phyloP scores from a whole-genome alignment of 2,888 invertebrate species.

The Epistrophe grossulariae region DNA sequence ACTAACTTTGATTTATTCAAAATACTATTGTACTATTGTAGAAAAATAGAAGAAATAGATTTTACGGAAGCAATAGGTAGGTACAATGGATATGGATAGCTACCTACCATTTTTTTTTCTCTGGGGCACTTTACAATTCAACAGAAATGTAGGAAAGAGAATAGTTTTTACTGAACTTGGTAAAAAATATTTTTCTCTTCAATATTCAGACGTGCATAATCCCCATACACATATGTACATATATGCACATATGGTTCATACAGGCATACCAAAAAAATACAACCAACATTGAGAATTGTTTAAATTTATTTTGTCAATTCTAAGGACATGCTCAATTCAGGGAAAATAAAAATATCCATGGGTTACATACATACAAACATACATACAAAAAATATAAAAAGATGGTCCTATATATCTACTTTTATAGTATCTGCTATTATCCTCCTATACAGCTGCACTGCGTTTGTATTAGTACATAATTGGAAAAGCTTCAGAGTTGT shows the following conservation, averaged over 20 bases:
- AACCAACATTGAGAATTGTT: constrained; percentile 57
- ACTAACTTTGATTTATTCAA: constrained; percentile 18
- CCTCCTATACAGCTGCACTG: neutral
- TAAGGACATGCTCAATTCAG: constrained; percentile 66
- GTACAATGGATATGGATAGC: constrained; percentile 34
- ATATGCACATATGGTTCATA: neutral
- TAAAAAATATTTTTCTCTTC: constrained; percentile 18
- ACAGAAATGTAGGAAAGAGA: constrained; percentile 45
- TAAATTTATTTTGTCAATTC: constrained; percentile 68
- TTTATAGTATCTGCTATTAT: constrained; percentile 13
- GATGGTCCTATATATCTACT: too few relatives aligned
- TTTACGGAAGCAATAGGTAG: constrained; percentile 2
- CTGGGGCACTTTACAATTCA: constrained; percentile 56
- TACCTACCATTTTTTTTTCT: constrained; percentile 18
- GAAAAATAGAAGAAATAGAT: constrained; percentile 17
- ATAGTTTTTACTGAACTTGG: constrained; percentile 16
- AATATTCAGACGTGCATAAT: constrained; percentile 7
- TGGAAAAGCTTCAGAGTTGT: constrained; percentile 19
- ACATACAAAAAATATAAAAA: too few relatives aligned
- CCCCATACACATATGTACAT: neutral
- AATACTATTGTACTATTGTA: neutral
- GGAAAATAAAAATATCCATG: constrained; percentile 46
- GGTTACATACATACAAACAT: constrained; percentile 5
- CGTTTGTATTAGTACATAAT: constrained; percentile 8
- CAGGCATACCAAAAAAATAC: neutral